Conservation (phyloP, 1,140 invertebrate species). For the Papilio helenus region DNA sequence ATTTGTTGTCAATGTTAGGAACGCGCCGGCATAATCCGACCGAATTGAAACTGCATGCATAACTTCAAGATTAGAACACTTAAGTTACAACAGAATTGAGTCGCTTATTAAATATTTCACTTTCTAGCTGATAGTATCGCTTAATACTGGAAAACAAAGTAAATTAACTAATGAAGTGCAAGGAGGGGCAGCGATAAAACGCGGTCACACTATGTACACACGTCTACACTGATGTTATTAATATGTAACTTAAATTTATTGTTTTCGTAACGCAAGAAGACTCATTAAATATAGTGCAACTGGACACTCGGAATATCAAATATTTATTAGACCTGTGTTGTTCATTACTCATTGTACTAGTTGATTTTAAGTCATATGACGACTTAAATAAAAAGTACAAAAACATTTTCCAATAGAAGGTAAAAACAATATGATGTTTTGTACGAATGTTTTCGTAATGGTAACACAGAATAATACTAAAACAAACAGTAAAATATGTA, state of each 20-base stretch:
- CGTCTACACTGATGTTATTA: neutral
- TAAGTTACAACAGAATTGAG: constrained; percentile 4
- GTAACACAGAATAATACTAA: neutral
- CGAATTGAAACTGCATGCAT: constrained; percentile 57
- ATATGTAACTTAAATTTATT: too few species aligned
- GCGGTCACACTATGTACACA: constrained; percentile 31
- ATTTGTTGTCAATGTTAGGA: constrained; percentile 65
- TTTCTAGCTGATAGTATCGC: constrained; percentile 35
- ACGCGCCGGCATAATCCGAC: constrained; percentile 73
- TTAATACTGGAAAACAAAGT: constrained; percentile 23
- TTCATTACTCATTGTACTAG: too few species aligned
- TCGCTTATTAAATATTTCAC: constrained; percentile 35
- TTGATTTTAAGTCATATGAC: too few species aligned
- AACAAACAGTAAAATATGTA: neutral
- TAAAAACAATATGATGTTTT: too few species aligned
- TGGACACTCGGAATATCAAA: too few species aligned
- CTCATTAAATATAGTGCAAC: too few species aligned
- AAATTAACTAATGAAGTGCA: constrained; percentile 32
- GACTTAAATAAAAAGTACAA: too few species aligned
- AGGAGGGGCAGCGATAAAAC: constrained; percentile 26
- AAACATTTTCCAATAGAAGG: too few species aligned
- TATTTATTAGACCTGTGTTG: too few species aligned
- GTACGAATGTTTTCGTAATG: too few species aligned
- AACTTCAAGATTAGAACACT: neutral
- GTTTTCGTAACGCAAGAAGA: too few species aligned